Evolutionary conservation across 1,140 invertebrate genomes (phyloP), one percentile per base, ranked within the genome.

Genomic region (Papilio polyxenes): DNA sequence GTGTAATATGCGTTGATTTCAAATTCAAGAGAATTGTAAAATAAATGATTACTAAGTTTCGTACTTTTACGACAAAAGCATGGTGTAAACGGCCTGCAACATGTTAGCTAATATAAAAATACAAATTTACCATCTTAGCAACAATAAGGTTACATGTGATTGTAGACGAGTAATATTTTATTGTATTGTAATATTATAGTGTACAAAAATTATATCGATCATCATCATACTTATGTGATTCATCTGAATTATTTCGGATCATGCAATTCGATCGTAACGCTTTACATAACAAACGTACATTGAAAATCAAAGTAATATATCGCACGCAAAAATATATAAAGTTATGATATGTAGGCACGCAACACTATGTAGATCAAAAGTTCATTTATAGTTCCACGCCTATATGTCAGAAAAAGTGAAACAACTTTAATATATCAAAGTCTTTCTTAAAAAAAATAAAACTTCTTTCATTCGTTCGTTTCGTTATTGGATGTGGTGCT

Each of bases 161-260:
- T 53, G 15, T 53, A 53, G 15, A 15, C 51, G 6, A 53, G 51
- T 17, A 17, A 15, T 17, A 53, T 53, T 53, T 44, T 44, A 44
- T 31, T 31, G 23, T 44, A 44, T 44, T 44, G 40, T 6, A 44
- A 44, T 6, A 31, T 31, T 31, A 31, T 31, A 31, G 23, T 31
- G 49, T 51, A 53, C 3, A 72, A 82, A 80, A 82, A 78, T 9
- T 82, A 84, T 87, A 91, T 89, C 87, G 88, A 90, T 89, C 88
- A 87, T 89, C 40, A 3, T 15, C 15, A 31, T 31, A 31, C 23
- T 31, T 31, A 31, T 31, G 23, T 4, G 86, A 90, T 85, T 90
- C 85, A 90, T 87, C 86, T 65, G 76, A 84, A 85, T 86, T 81
- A 88, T 90, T 87, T 87, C 15, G 86, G 87, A 85, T 88, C 89